Evolutionary conservation across 2,888 invertebrate species (phyloP).

Genomic region (Mylabris sibirica): DNA sequence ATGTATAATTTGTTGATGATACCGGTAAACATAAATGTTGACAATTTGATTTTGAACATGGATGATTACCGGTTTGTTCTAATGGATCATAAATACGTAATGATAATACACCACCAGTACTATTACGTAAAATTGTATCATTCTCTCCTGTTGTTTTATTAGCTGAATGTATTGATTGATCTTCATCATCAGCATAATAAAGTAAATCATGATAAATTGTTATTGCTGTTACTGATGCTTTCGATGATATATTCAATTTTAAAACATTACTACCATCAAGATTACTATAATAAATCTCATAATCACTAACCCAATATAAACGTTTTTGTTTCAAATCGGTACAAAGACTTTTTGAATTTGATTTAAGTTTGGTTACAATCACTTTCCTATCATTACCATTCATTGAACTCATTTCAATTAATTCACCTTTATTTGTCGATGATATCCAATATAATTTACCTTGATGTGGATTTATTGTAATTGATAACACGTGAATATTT

Average conservation of each 20-base stretch:
- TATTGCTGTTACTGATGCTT: constrained; percentile 68
- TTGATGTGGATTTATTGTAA: constrained; percentile 74
- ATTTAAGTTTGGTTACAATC: constrained; percentile 48
- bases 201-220: constrained; percentile 71
- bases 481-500: constrained; percentile 67
- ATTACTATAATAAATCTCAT: constrained; percentile 65
- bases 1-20: constrained; percentile 65
- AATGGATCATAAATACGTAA: constrained; percentile 76
- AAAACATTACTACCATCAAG: constrained; percentile 46
- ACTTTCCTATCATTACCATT: constrained; percentile 67
- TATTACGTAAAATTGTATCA: constrained; percentile 62
- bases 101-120: constrained; percentile 64
- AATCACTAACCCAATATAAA: constrained; percentile 76
- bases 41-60: constrained; percentile 68
- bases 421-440: constrained; percentile 38
- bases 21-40: constrained; percentile 79
- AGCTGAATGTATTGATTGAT: constrained; percentile 69
- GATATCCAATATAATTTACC: constrained; percentile 67
- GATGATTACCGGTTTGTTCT: constrained; percentile 68
- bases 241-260: constrained; percentile 52
- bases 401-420: constrained; percentile 70
- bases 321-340: constrained; percentile 56
- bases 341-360: constrained; percentile 54
- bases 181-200: constrained; percentile 74
- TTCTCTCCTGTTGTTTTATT: constrained; percentile 66